Evolutionary conservation across 2,888 invertebrate genomes (phyloP).

Genomic region (Oscheius sp.): DNA sequence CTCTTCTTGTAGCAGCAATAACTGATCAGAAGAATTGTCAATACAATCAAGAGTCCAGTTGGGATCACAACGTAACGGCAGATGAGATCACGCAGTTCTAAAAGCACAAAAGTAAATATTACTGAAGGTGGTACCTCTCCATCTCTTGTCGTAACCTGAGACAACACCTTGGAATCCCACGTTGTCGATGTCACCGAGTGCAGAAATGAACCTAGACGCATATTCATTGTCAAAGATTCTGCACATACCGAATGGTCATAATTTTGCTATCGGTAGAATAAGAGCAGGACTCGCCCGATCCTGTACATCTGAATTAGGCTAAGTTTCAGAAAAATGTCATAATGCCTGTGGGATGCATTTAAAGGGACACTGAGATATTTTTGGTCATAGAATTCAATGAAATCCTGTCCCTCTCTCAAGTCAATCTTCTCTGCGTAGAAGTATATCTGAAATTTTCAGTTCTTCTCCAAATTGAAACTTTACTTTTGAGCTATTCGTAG

Average conservation of each 20-base stretch:
- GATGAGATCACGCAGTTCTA: background rate
- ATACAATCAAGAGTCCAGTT: background rate
- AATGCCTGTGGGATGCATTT: slow-evolving; percentile 30
- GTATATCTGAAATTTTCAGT: slow-evolving; percentile 31
- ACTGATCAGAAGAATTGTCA: background rate
- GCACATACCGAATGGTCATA: slow-evolving; percentile 19
- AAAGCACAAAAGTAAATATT: background rate
- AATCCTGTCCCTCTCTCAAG: slow-evolving; percentile 44
- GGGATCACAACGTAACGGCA: background rate
- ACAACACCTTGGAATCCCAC: slow-evolving; percentile 52
- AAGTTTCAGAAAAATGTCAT: background rate
- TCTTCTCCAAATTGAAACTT: background rate
- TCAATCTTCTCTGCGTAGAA: slow-evolving; percentile 54
- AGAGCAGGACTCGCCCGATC: background rate
- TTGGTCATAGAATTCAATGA: slow-evolving; percentile 45
- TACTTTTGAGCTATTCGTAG: slow-evolving; percentile 42
- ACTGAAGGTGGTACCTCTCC: slow-evolving; percentile 28
- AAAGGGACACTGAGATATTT: slow-evolving; percentile 27
- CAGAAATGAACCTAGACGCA: slow-evolving; percentile 41
- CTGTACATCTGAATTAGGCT: slow-evolving; percentile 10
- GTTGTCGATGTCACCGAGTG: slow-evolving; percentile 39
- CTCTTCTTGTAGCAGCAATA: slow-evolving; percentile 26
- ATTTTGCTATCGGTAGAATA: slow-evolving; percentile 13
- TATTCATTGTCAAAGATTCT: background rate
- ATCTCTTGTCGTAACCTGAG: slow-evolving; percentile 36